Conservation (phyloP, 2,797 vertebrate species). For the Microctenopoma lineatum region DNA sequence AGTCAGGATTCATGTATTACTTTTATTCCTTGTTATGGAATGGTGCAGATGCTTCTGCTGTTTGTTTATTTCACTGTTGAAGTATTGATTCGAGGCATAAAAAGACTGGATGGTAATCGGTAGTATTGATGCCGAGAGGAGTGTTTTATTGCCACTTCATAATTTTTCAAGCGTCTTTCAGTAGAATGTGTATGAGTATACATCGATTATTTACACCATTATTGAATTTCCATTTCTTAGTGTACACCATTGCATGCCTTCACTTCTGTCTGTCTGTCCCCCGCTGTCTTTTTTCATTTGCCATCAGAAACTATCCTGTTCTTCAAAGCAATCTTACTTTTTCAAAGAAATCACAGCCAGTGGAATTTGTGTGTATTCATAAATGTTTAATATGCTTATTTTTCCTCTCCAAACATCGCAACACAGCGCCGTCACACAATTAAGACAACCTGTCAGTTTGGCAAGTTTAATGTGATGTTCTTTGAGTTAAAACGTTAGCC, state of each 20-base stretch:
- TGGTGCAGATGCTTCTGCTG: conserved; percentile 32
- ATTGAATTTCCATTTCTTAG: conserved; percentile 61
- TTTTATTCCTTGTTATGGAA: conserved; percentile 56
- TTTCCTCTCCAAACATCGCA: conserved; percentile 8
- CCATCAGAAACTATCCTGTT: conserved; percentile 25
- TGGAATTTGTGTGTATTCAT: conserved; percentile 27
- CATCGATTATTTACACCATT: conserved; percentile 62
- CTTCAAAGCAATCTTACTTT: conserved; percentile 48
- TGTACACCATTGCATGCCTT: conserved; percentile 25
- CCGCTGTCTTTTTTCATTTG: conserved; percentile 9
- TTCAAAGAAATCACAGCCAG: conserved; percentile 36
- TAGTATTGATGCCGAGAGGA: conserved; percentile 38
- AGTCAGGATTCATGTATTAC: conserved; percentile 62
- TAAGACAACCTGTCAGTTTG: conserved; percentile 3
- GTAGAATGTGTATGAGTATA: conserved; percentile 27
- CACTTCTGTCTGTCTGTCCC: conserved; percentile 5
- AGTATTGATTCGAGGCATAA: conserved; percentile 65
- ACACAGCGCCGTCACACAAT: not conserved
- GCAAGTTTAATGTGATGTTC: conserved; percentile 23
- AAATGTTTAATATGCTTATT: conserved; percentile 38
- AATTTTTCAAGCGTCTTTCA: conserved; percentile 44
- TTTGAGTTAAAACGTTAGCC: conserved; percentile 13
- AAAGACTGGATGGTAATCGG: conserved; percentile 51
- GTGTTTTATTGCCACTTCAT: conserved; percentile 48
- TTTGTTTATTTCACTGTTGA: conserved; percentile 52